These are phyloP conservation scores for Odontomachus brunneus DNA, from an alignment of 1,140 invertebrate species.

Conservation along the genomic window DNA sequence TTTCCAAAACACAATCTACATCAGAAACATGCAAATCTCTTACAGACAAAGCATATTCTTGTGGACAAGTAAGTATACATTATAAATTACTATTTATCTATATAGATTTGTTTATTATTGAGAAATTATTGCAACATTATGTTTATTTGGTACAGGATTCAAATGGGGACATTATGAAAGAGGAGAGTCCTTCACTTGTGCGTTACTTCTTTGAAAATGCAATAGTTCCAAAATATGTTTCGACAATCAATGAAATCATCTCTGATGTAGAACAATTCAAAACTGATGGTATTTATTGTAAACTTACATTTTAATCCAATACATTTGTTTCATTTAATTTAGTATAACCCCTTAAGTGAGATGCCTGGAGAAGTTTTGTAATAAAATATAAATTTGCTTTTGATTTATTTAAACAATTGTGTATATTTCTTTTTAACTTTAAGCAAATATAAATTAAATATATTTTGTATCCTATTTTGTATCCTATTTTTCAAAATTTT, in stretches of 20 bases:
- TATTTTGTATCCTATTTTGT: no score
- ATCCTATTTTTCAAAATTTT: no score
- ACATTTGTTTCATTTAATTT: slow-evolving; percentile 19
- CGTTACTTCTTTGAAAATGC: slow-evolving; percentile 34
- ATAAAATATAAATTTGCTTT: no score
- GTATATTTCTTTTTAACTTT: no score
- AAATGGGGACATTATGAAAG: slow-evolving; percentile 25
- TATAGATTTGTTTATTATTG: background rate
- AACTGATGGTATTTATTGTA: slow-evolving; percentile 72
- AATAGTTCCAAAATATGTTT: slow-evolving; percentile 28
- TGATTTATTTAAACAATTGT: no score
- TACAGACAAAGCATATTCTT: slow-evolving; percentile 46
- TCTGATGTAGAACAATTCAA: slow-evolving; percentile 70
- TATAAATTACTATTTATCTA: background rate
- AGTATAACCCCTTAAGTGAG: no score
- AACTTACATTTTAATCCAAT: background rate
- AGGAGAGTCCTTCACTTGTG: slow-evolving; percentile 19
- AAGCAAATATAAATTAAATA: no score
- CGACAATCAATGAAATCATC: slow-evolving; percentile 52
- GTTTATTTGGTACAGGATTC: slow-evolving; percentile 35
- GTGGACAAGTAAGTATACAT: slow-evolving; percentile 15
- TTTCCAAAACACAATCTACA: background rate
- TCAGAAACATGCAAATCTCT: slow-evolving; percentile 41
- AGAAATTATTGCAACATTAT: slow-evolving; percentile 19
- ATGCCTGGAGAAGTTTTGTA: no score